These are phyloP conservation scores for Eilema depressum DNA, from an alignment of 2,888 invertebrate species.

Conservation along the genomic window DNA sequence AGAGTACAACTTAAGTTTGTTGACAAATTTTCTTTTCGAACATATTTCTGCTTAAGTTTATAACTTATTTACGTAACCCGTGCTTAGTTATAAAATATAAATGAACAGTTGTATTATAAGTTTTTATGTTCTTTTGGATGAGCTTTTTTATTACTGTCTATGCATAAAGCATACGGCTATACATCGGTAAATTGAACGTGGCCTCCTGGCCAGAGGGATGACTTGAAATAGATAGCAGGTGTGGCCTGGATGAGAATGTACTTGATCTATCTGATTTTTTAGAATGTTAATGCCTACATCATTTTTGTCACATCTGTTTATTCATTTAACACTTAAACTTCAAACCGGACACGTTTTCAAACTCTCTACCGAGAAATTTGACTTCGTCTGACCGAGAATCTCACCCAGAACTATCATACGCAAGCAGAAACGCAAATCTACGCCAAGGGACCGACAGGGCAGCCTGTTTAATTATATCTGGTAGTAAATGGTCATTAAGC, in stretches of 20 bases:
- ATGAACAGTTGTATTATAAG: neutral
- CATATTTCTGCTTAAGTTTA: neutral
- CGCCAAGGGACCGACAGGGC: neutral
- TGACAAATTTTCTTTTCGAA: neutral
- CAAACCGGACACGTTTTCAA: too few species aligned
- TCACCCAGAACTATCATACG: neutral
- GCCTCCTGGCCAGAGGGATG: too few species aligned
- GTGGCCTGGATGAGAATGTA: neutral
- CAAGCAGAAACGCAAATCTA: neutral
- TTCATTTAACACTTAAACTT: too few species aligned
- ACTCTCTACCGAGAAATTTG: neutral
- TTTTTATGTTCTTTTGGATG: neutral
- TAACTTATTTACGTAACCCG: constrained; percentile 4
- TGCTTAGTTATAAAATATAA: neutral
- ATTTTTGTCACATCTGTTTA: too few species aligned
- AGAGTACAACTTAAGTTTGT: neutral
- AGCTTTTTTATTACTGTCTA: neutral
- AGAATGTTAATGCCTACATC: too few species aligned
- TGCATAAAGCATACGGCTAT: neutral
- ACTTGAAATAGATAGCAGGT: neutral
- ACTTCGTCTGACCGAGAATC: neutral
- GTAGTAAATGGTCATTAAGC: neutral
- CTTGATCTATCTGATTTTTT: too few species aligned
- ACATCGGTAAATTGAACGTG: neutral
- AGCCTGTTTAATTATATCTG: neutral